phyloP scores from a whole-genome alignment of 2,888 invertebrate species.

The Heterodera filipjevi region DNA sequence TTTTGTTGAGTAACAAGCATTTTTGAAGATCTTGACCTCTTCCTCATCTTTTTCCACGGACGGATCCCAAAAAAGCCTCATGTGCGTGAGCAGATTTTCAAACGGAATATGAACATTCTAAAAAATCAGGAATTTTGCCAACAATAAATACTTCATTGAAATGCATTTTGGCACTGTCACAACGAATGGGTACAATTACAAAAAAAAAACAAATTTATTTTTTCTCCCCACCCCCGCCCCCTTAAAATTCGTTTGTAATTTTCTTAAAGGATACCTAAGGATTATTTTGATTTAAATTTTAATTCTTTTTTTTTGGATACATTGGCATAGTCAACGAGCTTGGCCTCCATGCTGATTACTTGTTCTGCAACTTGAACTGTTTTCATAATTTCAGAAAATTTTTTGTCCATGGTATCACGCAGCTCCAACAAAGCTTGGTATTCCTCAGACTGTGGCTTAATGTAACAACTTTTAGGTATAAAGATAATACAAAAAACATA shows the following conservation, averaged over 20 bases:
- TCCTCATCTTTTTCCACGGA: background rate
- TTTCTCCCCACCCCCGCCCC: background rate
- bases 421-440: background rate
- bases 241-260: background rate
- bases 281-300: background rate
- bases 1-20: background rate
- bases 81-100: background rate
- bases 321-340: background rate
- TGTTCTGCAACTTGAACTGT: background rate
- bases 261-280: background rate
- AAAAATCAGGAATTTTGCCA: background rate
- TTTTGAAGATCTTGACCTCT: background rate
- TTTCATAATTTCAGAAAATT: background rate
- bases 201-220: background rate
- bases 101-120: background rate
- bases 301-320: background rate
- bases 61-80: background rate
- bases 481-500: too few species aligned
- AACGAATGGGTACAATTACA: background rate
- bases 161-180: too few species aligned
- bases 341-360: background rate
- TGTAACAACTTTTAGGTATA: background rate
- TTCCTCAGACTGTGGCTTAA: background rate
- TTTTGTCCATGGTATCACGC: background rate
- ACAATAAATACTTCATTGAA: background rate